phyloP scores from a whole-genome alignment of 2,797 vertebrate genomes.

The Microctenopoma stevenorrisi region DNA sequence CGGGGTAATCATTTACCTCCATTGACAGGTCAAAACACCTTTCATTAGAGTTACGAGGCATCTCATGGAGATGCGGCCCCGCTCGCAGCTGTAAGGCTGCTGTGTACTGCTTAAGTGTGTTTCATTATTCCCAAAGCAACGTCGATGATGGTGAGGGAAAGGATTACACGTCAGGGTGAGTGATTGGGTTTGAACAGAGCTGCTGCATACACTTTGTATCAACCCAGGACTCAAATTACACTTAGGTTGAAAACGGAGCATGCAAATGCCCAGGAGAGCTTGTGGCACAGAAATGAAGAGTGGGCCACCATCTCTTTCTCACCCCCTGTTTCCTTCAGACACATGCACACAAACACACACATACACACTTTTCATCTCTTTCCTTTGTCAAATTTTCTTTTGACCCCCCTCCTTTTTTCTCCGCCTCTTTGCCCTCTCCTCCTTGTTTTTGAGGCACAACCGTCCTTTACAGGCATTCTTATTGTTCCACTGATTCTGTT shows the following conservation, averaged over 20 bases:
- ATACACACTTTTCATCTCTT: conserved; percentile 60
- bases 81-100: conserved; percentile 74
- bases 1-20: conserved; percentile 68
- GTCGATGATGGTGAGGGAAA: conserved; percentile 80
- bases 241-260: conserved; percentile 85
- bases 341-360: conserved; percentile 23
- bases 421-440: neutral
- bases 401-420: conserved; percentile 19
- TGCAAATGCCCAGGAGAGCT: conserved; percentile 83
- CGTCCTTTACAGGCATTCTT: conserved; percentile 68
- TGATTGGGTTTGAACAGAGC: conserved; percentile 86
- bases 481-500: conserved; percentile 78
- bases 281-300: conserved; percentile 85
- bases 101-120: conserved; percentile 82
- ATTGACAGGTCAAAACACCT: conserved; percentile 77
- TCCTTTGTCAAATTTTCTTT: conserved; percentile 67
- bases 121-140: conserved; percentile 84
- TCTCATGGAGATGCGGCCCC: conserved; percentile 77
- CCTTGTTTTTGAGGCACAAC: conserved; percentile 65
- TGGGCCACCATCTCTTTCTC: conserved; percentile 72
- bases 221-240: conserved; percentile 85
- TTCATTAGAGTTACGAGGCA: conserved; percentile 74
- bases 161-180: conserved; percentile 85
- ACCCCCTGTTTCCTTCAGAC: conserved; percentile 30
- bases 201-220: conserved; percentile 86